Conservation (phyloP, 1,140 invertebrate genomes). For the Amyelois transitella region DNA sequence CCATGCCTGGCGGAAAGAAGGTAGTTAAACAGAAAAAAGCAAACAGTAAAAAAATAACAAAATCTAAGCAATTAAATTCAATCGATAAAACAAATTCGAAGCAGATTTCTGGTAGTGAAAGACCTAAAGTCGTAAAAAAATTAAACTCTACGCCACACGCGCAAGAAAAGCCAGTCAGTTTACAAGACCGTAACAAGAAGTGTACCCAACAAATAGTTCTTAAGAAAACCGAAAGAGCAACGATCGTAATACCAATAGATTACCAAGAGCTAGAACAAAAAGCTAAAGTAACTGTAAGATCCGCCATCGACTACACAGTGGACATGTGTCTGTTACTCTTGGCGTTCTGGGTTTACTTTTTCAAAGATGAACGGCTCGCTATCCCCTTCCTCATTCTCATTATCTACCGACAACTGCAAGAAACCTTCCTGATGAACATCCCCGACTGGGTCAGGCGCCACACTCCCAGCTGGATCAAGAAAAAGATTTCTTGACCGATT, state of each 20-base stretch:
- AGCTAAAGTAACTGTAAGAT: constrained; percentile 79
- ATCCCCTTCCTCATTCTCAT: constrained; percentile 84
- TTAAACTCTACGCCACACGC: constrained; percentile 8
- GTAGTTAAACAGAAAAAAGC: constrained; percentile 22
- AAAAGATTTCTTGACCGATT: constrained; percentile 61
- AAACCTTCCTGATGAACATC: constrained; percentile 66
- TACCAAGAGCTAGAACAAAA: constrained; percentile 73
- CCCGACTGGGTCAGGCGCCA: constrained; percentile 46
- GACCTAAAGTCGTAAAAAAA: constrained; percentile 16
- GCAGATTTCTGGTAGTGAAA: constrained; percentile 6
- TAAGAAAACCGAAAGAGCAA: constrained; percentile 58
- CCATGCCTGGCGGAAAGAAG: constrained; percentile 15
- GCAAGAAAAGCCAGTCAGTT: constrained; percentile 20
- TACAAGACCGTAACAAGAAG: constrained; percentile 42
- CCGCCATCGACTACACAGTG: constrained; percentile 79
- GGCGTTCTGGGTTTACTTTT: constrained; percentile 85
- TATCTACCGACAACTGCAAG: constrained; percentile 83
- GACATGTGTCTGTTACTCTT: constrained; percentile 81
- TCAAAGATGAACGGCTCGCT: constrained; percentile 84
- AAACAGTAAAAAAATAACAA: constrained; percentile 13
- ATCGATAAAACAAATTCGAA: constrained; percentile 5
- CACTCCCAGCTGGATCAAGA: constrained; percentile 58
- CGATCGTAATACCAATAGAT: constrained; percentile 67
- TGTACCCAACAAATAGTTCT: constrained; percentile 40
- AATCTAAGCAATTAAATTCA: not conserved